Evolutionary conservation across 2,888 invertebrate species (phyloP).

Genomic region (Scaptomyza caliginosa): DNA sequence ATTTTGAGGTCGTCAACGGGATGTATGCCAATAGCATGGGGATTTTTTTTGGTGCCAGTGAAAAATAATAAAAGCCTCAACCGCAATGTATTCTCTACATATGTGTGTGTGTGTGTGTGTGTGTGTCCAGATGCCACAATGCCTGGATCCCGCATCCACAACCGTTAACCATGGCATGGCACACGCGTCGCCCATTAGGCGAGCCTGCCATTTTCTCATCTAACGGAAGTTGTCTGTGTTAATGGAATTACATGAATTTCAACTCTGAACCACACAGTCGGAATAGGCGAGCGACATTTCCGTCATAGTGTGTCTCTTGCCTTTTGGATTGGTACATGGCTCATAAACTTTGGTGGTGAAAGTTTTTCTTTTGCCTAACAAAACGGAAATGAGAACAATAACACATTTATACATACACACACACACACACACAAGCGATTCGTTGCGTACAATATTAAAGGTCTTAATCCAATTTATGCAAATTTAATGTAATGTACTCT

Average conservation of each 20-base stretch:
- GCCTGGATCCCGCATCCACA: slow-evolving; percentile 18
- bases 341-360: slow-evolving; percentile 57
- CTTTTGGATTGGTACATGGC: slow-evolving; percentile 6
- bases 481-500: background rate
- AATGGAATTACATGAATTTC: slow-evolving; percentile 78
- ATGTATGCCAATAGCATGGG: slow-evolving; percentile 10
- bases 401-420: slow-evolving; percentile 6
- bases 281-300: slow-evolving; percentile 46
- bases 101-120: too few relatives aligned
- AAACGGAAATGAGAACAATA: slow-evolving; percentile 59
- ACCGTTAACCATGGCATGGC: slow-evolving; percentile 26
- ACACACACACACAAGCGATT: background rate
- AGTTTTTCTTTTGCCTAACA: slow-evolving; percentile 34
- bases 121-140: slow-evolving; percentile 42
- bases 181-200: slow-evolving; percentile 63
- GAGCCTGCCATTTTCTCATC: slow-evolving; percentile 66
- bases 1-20: slow-evolving; percentile 47
- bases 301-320: slow-evolving; percentile 18
- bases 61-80: slow-evolving; percentile 10
- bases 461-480: slow-evolving; percentile 8
- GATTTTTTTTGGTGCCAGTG: slow-evolving; percentile 7
- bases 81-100: slow-evolving; percentile 14
- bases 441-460: slow-evolving; percentile 24
- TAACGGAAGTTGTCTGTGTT: slow-evolving; percentile 75
- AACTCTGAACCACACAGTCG: slow-evolving; percentile 67